Base-by-base conservation (phyloP, 2,797 vertebrate species). In the Mionectes olivaceus region DNA sequence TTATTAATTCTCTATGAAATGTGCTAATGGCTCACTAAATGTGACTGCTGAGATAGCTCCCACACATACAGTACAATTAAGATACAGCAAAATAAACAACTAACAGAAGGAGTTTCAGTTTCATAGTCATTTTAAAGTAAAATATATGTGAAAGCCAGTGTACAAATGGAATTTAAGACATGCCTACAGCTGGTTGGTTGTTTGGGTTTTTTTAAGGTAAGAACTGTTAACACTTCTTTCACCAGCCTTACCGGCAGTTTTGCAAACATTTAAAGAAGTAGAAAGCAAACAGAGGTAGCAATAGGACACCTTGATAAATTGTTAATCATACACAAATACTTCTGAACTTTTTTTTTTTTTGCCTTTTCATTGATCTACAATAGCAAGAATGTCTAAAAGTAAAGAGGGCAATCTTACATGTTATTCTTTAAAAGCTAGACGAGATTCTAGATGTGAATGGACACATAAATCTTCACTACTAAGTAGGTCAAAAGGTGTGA, bases 401-500 rank as follows among this genome's bases (percentile, higher is more conserved):
- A 89, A 56, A 61, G 85, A 50, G 57, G 11, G n/a, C 67, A 82
- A 94, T 95, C 67, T 88, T 76, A 74, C 33, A 59, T 81, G 88
- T 71, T 80, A 93, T 89, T 95, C 88, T 39, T 95, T 77, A 85
- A 95, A 95, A 91, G 90, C 50, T 69, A 94, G 67, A 94, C 82
- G 84, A 94, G 90, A 97, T 74, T 90, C 75, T 94, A 84, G 83
- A 46, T 92, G 65, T 52, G 91, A 94, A 94, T 73, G 86, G 83
- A 73, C 83, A 95, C 75, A 97, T 81, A 96, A 95, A 95, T 97
- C 87, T 96, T 95, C 63, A 80, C 53, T 80, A 65, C 69, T 92
- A 96, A 97, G 74, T 91, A 95, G 84, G 87, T 96, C 91, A 96
- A 74, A 95, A 86, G 64, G 85, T 86, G n/a, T 67, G 92, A 96